These are phyloP conservation scores for Sminthurinus aureus DNA, from an alignment of 2,888 invertebrate species.

Conservation along the genomic window DNA sequence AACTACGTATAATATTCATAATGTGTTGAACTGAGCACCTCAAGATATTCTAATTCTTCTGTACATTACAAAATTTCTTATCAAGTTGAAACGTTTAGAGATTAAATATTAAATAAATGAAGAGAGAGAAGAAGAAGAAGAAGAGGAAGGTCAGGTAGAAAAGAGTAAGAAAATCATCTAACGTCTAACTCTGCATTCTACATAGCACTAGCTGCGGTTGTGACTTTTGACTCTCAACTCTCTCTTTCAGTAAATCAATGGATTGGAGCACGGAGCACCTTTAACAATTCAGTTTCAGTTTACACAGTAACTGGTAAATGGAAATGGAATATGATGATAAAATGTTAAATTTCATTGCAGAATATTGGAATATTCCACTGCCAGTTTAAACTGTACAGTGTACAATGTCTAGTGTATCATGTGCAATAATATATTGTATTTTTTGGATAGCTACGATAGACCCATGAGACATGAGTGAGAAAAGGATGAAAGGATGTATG, in stretches of 20 bases:
- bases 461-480: background rate
- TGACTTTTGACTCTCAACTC: background rate
- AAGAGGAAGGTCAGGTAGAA: background rate
- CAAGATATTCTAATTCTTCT: too few relatives aligned
- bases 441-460: background rate
- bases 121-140: background rate
- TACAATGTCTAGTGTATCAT: background rate
- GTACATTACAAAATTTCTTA: background rate
- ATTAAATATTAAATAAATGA: too few relatives aligned
- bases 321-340: background rate
- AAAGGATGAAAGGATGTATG: constrained; percentile 26
- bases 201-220: too few relatives aligned
- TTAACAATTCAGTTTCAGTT: too few relatives aligned
- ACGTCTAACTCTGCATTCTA: too few relatives aligned
- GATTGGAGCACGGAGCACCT: too few relatives aligned
- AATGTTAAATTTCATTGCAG: background rate
- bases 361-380: background rate
- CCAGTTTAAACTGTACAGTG: background rate
- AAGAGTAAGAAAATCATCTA: background rate
- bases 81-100: background rate
- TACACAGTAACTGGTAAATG: too few relatives aligned
- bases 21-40: too few relatives aligned
- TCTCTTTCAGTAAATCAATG: background rate
- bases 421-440: background rate
- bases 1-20: background rate